Percentiles rank a stretch among this genome's conserved stretches.
These are phyloP conservation scores for Phrynocephalus versicolor DNA, from an alignment of 2,113 vertebrate species.

Conservation along the genomic window DNA sequence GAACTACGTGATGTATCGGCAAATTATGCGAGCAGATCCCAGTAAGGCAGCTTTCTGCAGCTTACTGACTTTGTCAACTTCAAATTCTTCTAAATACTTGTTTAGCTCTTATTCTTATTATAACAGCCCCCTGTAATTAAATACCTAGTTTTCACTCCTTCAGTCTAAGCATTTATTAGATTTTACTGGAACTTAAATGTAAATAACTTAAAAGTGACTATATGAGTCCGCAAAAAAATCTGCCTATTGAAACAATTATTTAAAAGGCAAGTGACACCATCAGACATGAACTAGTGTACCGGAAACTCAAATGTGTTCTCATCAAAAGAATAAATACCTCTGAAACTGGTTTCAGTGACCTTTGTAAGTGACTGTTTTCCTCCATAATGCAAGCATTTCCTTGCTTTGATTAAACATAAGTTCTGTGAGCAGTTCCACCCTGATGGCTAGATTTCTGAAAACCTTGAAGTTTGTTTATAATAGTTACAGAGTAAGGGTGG, in stretches of 20 bases:
- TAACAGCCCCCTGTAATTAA: neutral
- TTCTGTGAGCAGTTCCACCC: neutral
- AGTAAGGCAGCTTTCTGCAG: no score
- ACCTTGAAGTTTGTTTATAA: neutral
- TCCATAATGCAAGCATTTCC: slow-evolving; percentile 44
- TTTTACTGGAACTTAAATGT: slow-evolving; percentile 48
- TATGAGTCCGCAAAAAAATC: neutral
- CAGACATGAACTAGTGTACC: slow-evolving; percentile 3
- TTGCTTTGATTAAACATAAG: slow-evolving; percentile 26
- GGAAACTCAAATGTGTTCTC: slow-evolving; percentile 19
- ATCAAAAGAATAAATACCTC: slow-evolving; percentile 37
- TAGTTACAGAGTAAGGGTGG: neutral
- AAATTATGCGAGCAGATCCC: no score
- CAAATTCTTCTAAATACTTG: no score
- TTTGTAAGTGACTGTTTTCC: slow-evolving; percentile 46
- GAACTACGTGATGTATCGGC: no score
- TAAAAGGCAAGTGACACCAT: slow-evolving; percentile 30
- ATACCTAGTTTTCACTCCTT: slow-evolving; percentile 18
- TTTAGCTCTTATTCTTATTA: no score
- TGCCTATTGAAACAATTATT: slow-evolving; percentile 48
- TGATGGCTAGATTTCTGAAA: neutral
- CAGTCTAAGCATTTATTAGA: slow-evolving; percentile 29
- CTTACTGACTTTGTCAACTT: no score
- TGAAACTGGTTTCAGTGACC: slow-evolving; percentile 39
- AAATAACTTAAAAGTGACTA: slow-evolving; percentile 1